These are phyloP conservation scores for Terrapene triunguis DNA, from an alignment of 2,113 vertebrate species.

Conservation along the genomic window DNA sequence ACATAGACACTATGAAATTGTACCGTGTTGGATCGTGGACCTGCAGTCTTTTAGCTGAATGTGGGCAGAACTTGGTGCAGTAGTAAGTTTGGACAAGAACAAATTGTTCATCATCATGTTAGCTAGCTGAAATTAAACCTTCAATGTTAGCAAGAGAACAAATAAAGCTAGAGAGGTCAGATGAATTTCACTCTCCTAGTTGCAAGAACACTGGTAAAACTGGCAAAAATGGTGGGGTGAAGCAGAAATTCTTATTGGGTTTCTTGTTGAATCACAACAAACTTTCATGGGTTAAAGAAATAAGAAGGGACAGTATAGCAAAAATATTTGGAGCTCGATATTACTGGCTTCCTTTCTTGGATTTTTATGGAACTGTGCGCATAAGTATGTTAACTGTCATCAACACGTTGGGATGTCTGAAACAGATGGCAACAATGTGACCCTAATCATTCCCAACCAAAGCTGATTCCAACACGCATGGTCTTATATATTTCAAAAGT, in stretches of 20 bases:
- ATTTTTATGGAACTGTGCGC: background rate
- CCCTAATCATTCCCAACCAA: background rate
- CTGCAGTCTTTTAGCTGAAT: background rate
- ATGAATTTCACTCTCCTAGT: background rate
- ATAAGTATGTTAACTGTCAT: background rate
- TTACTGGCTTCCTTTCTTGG: accelerated
- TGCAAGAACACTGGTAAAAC: background rate
- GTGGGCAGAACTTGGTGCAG: background rate
- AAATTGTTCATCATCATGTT: background rate
- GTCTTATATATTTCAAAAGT: conserved; percentile 6
- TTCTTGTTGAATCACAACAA: background rate
- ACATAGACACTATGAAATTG: background rate
- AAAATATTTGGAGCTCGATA: background rate
- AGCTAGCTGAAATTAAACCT: background rate
- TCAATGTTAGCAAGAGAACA: background rate
- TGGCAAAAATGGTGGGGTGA: background rate
- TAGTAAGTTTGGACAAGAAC: background rate
- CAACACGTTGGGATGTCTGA: background rate
- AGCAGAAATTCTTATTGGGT: background rate
- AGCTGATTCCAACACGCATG: background rate
- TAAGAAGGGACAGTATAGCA: accelerated
- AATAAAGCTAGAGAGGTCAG: background rate
- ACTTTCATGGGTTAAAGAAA: background rate
- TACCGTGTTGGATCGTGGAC: background rate
- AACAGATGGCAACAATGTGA: background rate